Conservation (phyloP, 2,113 vertebrate species). For the Vulpes ferrilata region DNA sequence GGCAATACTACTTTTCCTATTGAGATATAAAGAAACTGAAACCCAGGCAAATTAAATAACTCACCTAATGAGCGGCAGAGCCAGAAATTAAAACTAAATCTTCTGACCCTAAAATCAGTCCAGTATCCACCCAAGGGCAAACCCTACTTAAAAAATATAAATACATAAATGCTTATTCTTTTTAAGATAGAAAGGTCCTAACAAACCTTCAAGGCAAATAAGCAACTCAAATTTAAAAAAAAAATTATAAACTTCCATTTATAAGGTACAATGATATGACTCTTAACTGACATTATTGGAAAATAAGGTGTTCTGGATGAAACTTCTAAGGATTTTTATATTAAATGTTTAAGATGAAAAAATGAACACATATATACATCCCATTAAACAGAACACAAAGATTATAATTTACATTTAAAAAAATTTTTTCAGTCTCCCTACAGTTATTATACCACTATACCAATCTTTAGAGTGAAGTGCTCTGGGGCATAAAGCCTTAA, state of each 20-base stretch:
- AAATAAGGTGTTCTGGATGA: neutral
- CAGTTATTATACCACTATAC: neutral
- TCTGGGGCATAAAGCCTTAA: neutral
- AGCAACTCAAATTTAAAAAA: neutral
- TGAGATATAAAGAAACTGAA: neutral
- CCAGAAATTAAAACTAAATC: neutral
- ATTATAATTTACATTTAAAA: neutral
- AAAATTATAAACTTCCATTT: slow-evolving; percentile 4
- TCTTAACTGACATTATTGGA: neutral
- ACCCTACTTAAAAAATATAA: neutral
- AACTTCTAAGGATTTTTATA: neutral
- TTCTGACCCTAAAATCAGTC: neutral
- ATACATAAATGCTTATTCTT: neutral
- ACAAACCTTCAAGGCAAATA: neutral
- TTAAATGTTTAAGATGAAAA: neutral
- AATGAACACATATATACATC: neutral
- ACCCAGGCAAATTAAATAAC: neutral
- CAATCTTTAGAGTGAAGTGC: fast-evolving
- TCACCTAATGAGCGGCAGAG: neutral
- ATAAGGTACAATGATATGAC: neutral
- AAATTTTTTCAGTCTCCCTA: neutral
- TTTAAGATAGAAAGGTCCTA: neutral
- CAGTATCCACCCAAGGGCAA: neutral
- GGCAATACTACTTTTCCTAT: neutral
- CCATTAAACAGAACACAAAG: neutral